Conservation (phyloP, 2,113 vertebrate species). For the Rhinolophus sinicus region DNA sequence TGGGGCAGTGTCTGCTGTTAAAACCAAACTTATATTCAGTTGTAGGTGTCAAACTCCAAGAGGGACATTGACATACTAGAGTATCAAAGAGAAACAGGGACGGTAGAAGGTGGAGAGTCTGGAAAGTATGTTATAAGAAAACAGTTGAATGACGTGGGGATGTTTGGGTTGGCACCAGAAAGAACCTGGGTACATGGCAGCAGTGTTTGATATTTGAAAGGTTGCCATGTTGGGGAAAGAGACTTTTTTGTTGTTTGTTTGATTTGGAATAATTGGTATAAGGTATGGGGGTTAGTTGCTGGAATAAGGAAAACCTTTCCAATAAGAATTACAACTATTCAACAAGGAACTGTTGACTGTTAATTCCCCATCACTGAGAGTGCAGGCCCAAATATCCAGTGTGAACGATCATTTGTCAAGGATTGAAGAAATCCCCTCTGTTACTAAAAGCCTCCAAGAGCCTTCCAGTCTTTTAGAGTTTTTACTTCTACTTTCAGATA, state of each 20-base stretch:
- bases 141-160: background rate
- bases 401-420: background rate
- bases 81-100: background rate
- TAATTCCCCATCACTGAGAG: background rate
- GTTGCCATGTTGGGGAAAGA: background rate
- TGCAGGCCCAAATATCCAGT: background rate
- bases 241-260: background rate
- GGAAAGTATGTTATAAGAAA: conserved; percentile 29
- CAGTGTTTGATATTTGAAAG: conserved; percentile 28
- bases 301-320: background rate
- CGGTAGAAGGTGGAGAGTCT: background rate
- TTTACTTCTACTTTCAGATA: background rate
- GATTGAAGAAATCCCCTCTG: background rate
- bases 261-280: conserved; percentile 35
- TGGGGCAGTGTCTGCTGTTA: background rate
- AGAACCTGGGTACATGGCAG: background rate
- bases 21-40: background rate
- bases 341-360: background rate
- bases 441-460: background rate
- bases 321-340: background rate
- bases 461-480: background rate
- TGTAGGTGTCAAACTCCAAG: background rate
- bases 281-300: background rate
- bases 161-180: background rate
- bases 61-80: background rate